These are phyloP conservation scores for Drosophila diplacantha DNA, from an alignment of 2,888 invertebrate genomes.

Conservation along the genomic window DNA sequence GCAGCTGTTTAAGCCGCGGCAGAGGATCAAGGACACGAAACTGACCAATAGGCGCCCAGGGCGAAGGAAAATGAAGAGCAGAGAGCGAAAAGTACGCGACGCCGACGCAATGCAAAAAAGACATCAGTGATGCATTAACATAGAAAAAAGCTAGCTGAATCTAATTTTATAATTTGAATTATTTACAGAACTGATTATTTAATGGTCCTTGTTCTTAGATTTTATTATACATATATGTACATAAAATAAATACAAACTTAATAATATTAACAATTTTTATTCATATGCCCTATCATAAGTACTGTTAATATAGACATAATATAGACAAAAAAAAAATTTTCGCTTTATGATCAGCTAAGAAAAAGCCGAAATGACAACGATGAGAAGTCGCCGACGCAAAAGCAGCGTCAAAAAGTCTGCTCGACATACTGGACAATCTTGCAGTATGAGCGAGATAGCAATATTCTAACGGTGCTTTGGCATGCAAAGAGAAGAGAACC, in stretches of 20 bases:
- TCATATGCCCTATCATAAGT: no score
- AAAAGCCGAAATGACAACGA: not conserved
- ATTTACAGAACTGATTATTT: not conserved
- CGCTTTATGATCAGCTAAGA: not conserved
- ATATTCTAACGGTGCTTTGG: no score
- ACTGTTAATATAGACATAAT: no score
- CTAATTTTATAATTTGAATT: no score
- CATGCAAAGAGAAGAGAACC: no score
- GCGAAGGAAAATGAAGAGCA: not conserved
- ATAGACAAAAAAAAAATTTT: not conserved
- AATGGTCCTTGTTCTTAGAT: not conserved
- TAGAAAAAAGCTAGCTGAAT: not conserved
- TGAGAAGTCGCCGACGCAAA: not conserved
- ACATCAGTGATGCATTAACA: not conserved
- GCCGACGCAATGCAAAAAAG: not conserved
- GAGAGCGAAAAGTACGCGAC: not conserved
- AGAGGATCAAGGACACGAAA: not conserved
- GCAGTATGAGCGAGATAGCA: not conserved
- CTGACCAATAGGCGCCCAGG: not conserved
- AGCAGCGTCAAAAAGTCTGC: not conserved
- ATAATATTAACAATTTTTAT: no score
- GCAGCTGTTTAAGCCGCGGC: not conserved
- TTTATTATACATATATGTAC: not conserved
- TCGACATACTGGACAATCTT: not conserved
- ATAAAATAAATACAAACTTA: no score